These are phyloP conservation scores for Campylomormyrus tamandua DNA, from an alignment of 2,113 vertebrate species.

Conservation along the genomic window DNA sequence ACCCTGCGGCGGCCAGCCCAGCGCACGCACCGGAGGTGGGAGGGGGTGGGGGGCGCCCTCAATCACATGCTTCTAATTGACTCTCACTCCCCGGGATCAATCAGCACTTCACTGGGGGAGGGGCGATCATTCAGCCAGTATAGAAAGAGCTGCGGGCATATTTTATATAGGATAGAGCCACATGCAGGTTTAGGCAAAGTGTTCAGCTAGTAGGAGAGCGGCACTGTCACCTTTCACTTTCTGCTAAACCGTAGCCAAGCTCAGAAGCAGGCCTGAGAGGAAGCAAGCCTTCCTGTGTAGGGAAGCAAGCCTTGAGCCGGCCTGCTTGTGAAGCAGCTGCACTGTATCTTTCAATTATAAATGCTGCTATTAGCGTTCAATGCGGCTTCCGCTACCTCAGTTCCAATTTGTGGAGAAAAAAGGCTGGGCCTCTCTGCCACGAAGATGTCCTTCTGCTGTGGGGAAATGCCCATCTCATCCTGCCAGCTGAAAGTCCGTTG, in stretches of 20 bases:
- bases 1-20: not conserved
- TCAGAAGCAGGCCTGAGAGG: not conserved
- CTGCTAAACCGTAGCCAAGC: not conserved
- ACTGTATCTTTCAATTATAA: slow-evolving; percentile 6
- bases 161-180: not conserved
- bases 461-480: not conserved
- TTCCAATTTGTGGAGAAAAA: slow-evolving; percentile 16
- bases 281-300: not conserved
- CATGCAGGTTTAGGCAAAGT: not conserved
- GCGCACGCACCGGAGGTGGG: not conserved
- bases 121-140: not conserved
- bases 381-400: slow-evolving; percentile 30
- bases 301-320: not conserved
- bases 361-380: slow-evolving; percentile 34
- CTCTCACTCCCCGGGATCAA: not conserved
- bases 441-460: not conserved
- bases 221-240: not conserved
- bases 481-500: not conserved
- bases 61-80: not conserved
- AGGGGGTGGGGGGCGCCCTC: not conserved
- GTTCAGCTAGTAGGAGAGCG: not conserved
- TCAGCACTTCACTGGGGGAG: not conserved
- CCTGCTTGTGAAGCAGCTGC: not conserved
- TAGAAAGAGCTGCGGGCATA: not conserved
- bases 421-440: not conserved